Percentiles rank a stretch among this genome's conserved stretches.
These are phyloP conservation scores for Oxygymnocypris stewartii DNA, from an alignment of 2,113 vertebrate genomes.

Conservation along the genomic window DNA sequence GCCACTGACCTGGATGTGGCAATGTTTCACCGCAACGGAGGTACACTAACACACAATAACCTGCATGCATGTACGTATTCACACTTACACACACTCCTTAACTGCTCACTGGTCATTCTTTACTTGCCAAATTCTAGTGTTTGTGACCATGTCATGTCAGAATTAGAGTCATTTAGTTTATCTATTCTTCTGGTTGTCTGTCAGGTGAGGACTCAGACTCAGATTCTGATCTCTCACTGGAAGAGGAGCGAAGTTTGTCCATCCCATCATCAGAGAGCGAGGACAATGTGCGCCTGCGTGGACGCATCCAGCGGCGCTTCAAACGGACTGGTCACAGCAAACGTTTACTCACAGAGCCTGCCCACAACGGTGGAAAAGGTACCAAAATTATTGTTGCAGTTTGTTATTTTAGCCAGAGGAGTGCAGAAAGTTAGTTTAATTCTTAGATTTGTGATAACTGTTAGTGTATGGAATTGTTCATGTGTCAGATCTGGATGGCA, in stretches of 20 bases:
- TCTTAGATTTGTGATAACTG: slow-evolving; percentile 26
- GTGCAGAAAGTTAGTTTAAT: background rate
- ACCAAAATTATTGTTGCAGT: slow-evolving; percentile 15
- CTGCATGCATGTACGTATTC: slow-evolving; percentile 33
- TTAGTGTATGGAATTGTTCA: slow-evolving; percentile 53
- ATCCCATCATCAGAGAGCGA: slow-evolving; percentile 96
- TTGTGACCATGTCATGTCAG: background rate
- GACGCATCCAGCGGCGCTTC: slow-evolving; percentile 90
- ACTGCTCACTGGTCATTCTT: background rate
- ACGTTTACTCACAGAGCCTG: slow-evolving; percentile 87
- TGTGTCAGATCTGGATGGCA: slow-evolving; percentile 90
- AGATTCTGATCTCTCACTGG: slow-evolving; percentile 93
- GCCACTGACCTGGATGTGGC: slow-evolving; percentile 95
- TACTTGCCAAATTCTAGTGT: background rate
- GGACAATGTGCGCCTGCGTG: slow-evolving; percentile 89
- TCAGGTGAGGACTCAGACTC: slow-evolving; percentile 93
- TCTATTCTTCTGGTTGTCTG: background rate
- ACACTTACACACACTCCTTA: background rate
- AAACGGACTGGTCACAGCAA: slow-evolving; percentile 89
- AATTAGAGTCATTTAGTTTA: background rate
- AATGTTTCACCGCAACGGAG: slow-evolving; percentile 96
- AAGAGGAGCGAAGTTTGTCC: slow-evolving; percentile 93
- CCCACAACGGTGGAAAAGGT: slow-evolving; percentile 89
- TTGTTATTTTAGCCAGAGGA: background rate
- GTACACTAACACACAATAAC: slow-evolving; percentile 65